Evolutionary conservation across 2,113 vertebrate genomes (phyloP).

Genomic region (Tenrec ecaudatus): DNA sequence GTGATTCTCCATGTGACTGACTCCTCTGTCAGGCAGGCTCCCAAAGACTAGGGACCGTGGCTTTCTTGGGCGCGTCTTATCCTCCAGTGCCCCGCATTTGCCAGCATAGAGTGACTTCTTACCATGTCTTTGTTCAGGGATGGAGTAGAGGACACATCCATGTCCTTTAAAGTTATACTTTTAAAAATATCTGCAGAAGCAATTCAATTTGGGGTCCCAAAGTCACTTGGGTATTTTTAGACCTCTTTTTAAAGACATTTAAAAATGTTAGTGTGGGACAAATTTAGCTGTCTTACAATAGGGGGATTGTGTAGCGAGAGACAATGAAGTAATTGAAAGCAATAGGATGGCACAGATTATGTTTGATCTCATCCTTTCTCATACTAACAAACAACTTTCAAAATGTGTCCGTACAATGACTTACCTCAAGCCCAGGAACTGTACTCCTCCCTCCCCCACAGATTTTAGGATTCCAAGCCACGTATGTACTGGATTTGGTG

Average conservation of each 20-base stretch:
- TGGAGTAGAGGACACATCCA: not conserved
- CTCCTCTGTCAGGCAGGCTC: conserved; percentile 16
- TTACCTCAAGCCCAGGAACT: conserved; percentile 16
- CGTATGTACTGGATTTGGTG: not conserved
- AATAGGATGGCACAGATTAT: not conserved
- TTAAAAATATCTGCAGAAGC: conserved; percentile 24
- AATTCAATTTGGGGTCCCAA: conserved; percentile 8
- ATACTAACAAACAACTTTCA: not conserved
- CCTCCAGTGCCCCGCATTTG: not conserved
- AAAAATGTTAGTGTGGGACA: conserved; percentile 44
- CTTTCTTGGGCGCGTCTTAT: not conserved
- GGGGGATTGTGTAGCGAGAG: conserved; percentile 26
- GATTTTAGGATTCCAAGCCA: not conserved
- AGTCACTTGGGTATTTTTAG: conserved; percentile 29
- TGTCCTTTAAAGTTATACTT: not conserved
- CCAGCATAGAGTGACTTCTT: not conserved
- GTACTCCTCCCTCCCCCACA: no score
- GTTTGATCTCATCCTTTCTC: conserved; percentile 12
- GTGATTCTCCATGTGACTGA: not conserved
- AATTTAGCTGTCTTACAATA: conserved; percentile 53
- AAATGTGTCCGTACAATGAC: not conserved
- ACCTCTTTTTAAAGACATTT: conserved; percentile 31
- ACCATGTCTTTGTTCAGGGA: conserved; percentile 2
- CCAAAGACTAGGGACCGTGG: not conserved
- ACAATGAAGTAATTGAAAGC: conserved; percentile 28